Evolutionary conservation across 2,888 invertebrate genomes (phyloP), one percentile per base, ranked within the genome.

Genomic region (Cryptosula pallasiana): DNA sequence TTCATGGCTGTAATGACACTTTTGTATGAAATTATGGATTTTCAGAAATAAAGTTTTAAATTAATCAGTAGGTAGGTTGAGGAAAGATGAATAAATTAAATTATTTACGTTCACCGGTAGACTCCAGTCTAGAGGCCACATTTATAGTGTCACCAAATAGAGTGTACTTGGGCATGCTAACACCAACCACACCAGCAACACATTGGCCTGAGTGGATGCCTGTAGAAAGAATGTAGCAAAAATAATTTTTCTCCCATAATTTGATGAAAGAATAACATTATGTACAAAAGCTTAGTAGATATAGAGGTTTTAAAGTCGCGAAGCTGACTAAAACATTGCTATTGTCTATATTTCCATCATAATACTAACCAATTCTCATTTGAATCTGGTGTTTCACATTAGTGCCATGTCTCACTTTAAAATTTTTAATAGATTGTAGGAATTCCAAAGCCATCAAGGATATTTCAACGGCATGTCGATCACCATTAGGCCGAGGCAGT

Each of bases 1-100:
- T 70, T 70, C 70, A 70, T 70, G 2, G 70, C 70, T 70, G 70
- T n/a, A 70, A 70, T 63, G n/a, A 27, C n/a, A n/a, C n/a, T n/a
- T n/a, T n/a, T n/a, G n/a, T n/a, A n/a, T n/a, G n/a, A n/a, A n/a
- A n/a, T n/a, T n/a, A n/a, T n/a, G n/a, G n/a, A n/a, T n/a, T n/a
- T n/a, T n/a, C n/a, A n/a, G n/a, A n/a, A n/a, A n/a, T n/a, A n/a
- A n/a, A n/a, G n/a, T n/a, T n/a, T n/a, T n/a, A n/a, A n/a, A n/a
- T n/a, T n/a, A n/a, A n/a, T n/a, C n/a, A n/a, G n/a, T n/a, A n/a
- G n/a, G n/a, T n/a, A n/a, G n/a, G n/a, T n/a, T n/a, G n/a, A n/a
- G n/a, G n/a, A n/a, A n/a, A n/a, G n/a, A n/a, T n/a, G n/a, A 45
- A 45, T 13, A 45, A 13, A 45, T 45, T 45, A 20, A 45, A 29